phyloP scores from a whole-genome alignment of 2,113 vertebrate genomes.

The Amblyopsis rosae region DNA sequence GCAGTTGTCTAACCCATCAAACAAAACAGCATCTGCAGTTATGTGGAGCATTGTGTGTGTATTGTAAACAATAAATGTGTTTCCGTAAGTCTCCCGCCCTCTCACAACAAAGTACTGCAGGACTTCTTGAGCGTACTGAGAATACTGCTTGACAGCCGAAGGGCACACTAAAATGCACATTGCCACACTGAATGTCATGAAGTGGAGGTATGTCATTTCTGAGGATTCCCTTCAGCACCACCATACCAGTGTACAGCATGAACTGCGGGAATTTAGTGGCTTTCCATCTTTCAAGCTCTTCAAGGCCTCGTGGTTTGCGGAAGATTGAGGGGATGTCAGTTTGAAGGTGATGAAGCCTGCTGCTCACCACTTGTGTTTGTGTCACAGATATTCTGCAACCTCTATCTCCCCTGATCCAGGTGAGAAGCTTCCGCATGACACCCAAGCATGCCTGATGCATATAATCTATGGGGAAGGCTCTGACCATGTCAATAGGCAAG shows the following conservation, averaged over 20 bases:
- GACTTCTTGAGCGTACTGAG: constrained; percentile 5
- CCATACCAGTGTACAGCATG: constrained; percentile 9
- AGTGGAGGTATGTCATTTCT: neutral
- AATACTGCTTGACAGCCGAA: neutral
- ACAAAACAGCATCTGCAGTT: neutral
- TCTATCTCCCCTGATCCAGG: neutral
- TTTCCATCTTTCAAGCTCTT: constrained; percentile 8
- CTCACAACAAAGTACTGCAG: constrained; percentile 13
- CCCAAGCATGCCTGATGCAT: constrained; percentile 13
- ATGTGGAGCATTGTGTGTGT: constrained; percentile 21
- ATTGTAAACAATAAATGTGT: constrained; percentile 13
- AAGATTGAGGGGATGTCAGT: neutral
- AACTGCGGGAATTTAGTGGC: constrained; percentile 4
- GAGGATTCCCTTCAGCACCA: constrained; percentile 9
- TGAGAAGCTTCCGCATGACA: too few relatives aligned
- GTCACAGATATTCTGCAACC: neutral
- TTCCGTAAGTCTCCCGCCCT: too few relatives aligned
- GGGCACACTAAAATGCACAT: constrained; percentile 13
- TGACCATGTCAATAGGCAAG: constrained; percentile 3
- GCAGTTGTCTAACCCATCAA: constrained; percentile 7
- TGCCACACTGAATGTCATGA: constrained; percentile 24
- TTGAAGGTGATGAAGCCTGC: neutral
- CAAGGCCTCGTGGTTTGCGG: neutral
- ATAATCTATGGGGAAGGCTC: constrained; percentile 7
- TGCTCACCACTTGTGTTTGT: too few relatives aligned